Percentiles rank a stretch among this genome's conserved stretches.
Evolutionary conservation across 2,888 invertebrate genomes (phyloP).

Genomic region (Leptura quadrifasciata): DNA sequence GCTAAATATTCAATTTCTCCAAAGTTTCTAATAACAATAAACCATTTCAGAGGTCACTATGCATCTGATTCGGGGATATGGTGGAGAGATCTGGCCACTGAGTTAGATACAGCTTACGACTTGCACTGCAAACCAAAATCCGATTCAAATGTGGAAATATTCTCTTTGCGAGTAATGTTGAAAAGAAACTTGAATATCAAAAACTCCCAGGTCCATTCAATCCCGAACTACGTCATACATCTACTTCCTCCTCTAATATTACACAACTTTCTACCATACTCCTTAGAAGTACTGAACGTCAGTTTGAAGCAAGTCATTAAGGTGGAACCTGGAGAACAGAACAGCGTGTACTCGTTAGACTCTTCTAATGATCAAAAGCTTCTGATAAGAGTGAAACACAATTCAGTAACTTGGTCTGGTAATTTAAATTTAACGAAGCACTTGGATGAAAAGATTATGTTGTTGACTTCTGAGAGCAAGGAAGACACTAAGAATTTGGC

Average conservation of each 20-base stretch:
- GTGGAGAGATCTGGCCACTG: slow-evolving; percentile 86
- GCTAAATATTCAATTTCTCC: too few relatives aligned
- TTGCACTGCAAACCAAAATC: slow-evolving; percentile 82
- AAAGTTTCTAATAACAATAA: slow-evolving; percentile 4
- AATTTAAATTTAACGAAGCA: slow-evolving; percentile 81
- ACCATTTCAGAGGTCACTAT: slow-evolving; percentile 78
- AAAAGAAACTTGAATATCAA: slow-evolving; percentile 66
- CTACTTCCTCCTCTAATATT: slow-evolving; percentile 85
- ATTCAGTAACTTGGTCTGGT: slow-evolving; percentile 84
- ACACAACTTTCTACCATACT: slow-evolving; percentile 86
- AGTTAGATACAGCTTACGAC: slow-evolving; percentile 80
- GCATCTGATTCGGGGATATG: slow-evolving; percentile 84
- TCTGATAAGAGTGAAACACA: slow-evolving; percentile 75
- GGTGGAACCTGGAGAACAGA: slow-evolving; percentile 83
- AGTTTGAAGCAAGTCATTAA: slow-evolving; percentile 73
- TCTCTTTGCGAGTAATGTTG: slow-evolving; percentile 79
- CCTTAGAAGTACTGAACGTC: slow-evolving; percentile 78
- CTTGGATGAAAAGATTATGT: slow-evolving; percentile 76
- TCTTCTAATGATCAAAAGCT: slow-evolving; percentile 77
- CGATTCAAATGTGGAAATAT: slow-evolving; percentile 78
- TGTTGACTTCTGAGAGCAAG: slow-evolving; percentile 78
- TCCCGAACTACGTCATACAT: slow-evolving; percentile 84
- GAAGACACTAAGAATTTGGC: slow-evolving; percentile 81
- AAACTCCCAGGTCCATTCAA: slow-evolving; percentile 69
- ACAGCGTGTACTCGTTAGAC: slow-evolving; percentile 82